Evolutionary conservation across 2,888 invertebrate genomes (phyloP).

Genomic region (Dysmachus trigonus): DNA sequence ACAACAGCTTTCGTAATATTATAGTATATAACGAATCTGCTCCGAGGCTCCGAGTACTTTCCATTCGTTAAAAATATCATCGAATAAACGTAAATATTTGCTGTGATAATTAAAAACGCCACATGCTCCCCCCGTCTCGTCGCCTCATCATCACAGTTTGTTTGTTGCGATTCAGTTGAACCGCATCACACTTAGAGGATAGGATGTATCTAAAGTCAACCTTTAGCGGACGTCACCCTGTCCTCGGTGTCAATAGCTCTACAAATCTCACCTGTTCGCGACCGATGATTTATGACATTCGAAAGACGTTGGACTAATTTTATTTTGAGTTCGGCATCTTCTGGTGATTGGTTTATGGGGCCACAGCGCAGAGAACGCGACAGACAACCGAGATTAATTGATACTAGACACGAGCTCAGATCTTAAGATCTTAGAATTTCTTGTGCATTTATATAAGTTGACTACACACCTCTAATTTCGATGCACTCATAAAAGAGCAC

Average conservation of each 20-base stretch:
- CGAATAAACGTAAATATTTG: conserved; percentile 17
- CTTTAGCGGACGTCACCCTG: not conserved
- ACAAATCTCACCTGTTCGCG: conserved; percentile 5
- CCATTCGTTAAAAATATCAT: conserved; percentile 1
- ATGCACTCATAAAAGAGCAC: not conserved
- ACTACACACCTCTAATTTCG: not conserved
- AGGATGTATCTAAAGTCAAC: not conserved
- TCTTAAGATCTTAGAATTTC: not conserved
- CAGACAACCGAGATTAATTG: not conserved
- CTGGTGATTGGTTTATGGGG: not conserved
- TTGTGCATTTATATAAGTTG: no score
- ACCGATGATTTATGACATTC: not conserved
- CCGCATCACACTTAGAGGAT: not conserved
- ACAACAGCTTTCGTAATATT: not conserved
- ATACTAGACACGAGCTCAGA: not conserved
- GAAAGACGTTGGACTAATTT: not conserved
- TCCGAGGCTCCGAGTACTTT: not conserved
- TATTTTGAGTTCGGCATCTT: not conserved
- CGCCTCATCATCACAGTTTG: not conserved
- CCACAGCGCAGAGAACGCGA: not conserved
- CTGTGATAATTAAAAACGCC: conserved; percentile 10
- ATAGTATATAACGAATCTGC: not conserved
- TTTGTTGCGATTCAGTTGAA: not conserved
- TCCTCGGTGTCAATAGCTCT: conserved; percentile 5
- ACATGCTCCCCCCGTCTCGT: not conserved